These are phyloP conservation scores for Nasonia longicornis DNA, from an alignment of 1,140 invertebrate genomes.

Conservation along the genomic window DNA sequence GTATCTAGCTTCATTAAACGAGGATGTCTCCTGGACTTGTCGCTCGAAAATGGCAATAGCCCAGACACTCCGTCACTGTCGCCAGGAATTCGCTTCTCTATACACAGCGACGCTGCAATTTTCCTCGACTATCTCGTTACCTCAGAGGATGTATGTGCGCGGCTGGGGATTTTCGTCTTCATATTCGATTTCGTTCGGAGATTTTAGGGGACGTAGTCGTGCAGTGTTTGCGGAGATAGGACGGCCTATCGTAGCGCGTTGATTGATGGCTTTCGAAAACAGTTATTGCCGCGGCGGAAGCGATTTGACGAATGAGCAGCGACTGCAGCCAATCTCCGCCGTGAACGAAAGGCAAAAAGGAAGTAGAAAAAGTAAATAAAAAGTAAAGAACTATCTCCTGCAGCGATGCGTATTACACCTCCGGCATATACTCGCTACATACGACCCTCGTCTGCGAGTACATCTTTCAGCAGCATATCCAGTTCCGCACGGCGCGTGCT, in stretches of 20 bases:
- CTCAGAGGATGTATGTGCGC: too few relatives aligned
- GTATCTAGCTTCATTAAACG: background rate
- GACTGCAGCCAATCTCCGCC: too few relatives aligned
- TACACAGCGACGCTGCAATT: background rate
- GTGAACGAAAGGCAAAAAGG: too few relatives aligned
- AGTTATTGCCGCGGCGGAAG: too few relatives aligned
- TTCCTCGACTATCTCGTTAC: background rate
- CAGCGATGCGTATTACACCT: background rate
- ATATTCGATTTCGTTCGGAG: constrained; percentile 5
- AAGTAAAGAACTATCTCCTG: background rate
- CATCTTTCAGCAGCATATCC: background rate
- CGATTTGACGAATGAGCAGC: too few relatives aligned
- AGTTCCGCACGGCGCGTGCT: background rate
- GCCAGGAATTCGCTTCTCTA: background rate
- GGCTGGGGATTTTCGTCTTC: background rate
- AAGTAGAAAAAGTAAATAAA: background rate
- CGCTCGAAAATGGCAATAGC: constrained; percentile 8
- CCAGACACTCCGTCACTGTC: background rate
- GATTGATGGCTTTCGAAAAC: too few relatives aligned
- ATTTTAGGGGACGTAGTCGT: too few relatives aligned
- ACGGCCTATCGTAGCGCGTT: too few relatives aligned
- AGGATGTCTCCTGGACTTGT: background rate
- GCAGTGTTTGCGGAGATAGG: too few relatives aligned
- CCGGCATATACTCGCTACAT: background rate
- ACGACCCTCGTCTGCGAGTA: background rate